Evolutionary conservation across 2,797 vertebrate genomes (phyloP).

Genomic region (Dendrocincla fuliginosa): DNA sequence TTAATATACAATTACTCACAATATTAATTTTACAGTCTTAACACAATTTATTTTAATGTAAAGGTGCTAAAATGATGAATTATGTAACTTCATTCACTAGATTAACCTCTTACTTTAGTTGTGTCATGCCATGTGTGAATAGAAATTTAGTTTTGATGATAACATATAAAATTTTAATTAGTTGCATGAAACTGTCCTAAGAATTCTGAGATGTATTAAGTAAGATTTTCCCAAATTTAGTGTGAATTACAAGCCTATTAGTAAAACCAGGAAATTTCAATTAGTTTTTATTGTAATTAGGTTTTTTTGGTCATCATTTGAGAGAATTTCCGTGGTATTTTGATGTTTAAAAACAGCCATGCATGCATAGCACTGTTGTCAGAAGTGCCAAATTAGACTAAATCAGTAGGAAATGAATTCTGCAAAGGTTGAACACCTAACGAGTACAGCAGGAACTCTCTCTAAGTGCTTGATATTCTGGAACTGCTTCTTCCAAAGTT

Average conservation of each 20-base stretch:
- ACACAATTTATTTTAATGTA: background rate
- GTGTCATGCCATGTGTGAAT: background rate
- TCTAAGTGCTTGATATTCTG: constrained; percentile 19
- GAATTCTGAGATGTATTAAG: background rate
- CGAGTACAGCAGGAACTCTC: background rate
- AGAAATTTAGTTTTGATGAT: background rate
- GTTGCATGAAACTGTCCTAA: background rate
- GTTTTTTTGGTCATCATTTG: background rate
- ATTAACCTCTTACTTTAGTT: background rate
- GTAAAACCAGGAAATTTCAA: background rate
- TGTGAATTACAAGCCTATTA: background rate
- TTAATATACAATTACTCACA: background rate
- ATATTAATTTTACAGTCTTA: background rate
- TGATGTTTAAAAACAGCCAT: background rate
- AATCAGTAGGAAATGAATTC: background rate
- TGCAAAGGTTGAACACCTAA: background rate
- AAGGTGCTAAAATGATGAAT: background rate
- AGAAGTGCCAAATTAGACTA: background rate
- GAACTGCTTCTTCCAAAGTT: background rate
- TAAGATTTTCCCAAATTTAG: background rate
- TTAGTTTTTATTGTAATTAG: background rate
- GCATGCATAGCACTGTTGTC: background rate
- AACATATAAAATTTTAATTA: background rate
- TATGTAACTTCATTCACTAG: background rate
- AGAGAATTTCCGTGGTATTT: background rate